Percentiles rank a stretch among this genome's conserved stretches.
phyloP scores from a whole-genome alignment of 2,888 invertebrate genomes.

The Trypoxylon attenuatum region DNA sequence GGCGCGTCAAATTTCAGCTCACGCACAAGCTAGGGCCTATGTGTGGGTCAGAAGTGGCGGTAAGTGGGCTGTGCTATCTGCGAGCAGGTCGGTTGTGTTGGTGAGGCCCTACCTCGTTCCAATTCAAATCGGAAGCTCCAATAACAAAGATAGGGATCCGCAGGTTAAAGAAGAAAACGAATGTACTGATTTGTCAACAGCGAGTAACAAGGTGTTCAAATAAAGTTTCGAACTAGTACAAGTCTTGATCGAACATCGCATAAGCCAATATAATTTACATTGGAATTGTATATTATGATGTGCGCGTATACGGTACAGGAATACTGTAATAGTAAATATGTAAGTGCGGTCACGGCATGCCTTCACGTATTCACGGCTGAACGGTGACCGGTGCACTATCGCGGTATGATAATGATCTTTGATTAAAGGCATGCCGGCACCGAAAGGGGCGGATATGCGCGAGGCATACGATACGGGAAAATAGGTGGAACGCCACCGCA shows the following conservation, averaged over 20 bases:
- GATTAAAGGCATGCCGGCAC: conserved; percentile 41
- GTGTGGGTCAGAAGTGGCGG: too few species aligned
- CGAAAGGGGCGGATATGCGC: conserved; percentile 19
- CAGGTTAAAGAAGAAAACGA: too few species aligned
- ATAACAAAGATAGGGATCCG: too few species aligned
- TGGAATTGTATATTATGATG: conserved; percentile 35
- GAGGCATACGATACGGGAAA: neutral
- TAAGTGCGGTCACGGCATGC: conserved; percentile 20
- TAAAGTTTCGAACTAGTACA: conserved; percentile 5
- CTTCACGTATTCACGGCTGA: conserved; percentile 15
- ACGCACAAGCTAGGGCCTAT: too few species aligned
- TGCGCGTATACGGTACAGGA: conserved; percentile 36
- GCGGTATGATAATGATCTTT: conserved; percentile 48
- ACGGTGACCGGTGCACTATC: conserved; percentile 30
- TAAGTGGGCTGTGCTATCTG: too few species aligned
- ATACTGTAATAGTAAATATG: conserved; percentile 46
- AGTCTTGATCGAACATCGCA: conserved; percentile 4
- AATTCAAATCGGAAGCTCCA: too few species aligned
- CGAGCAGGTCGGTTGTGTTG: too few species aligned
- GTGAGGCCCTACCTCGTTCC: too few species aligned
- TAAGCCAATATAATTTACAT: conserved; percentile 37
- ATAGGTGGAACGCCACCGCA: neutral
- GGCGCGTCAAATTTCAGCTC: too few species aligned
- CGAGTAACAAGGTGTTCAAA: neutral
- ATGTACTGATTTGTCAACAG: conserved; percentile 20